Conservation (phyloP, 2,888 invertebrate genomes). For the Macrosoma leucophasiata region DNA sequence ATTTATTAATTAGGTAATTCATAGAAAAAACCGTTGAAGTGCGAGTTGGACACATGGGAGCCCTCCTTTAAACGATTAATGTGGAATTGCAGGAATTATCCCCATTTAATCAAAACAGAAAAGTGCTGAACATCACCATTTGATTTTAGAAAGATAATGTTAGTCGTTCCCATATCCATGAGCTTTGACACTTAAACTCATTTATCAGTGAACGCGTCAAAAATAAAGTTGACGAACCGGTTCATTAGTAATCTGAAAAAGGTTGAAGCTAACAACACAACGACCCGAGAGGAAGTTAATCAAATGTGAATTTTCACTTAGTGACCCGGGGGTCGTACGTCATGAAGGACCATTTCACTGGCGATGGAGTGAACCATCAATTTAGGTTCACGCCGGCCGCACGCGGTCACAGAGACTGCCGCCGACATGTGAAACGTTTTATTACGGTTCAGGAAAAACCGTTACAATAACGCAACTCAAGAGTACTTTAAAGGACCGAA, state of each 20-base stretch:
- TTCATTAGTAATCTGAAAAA: background rate
- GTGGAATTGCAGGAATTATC: too few relatives aligned
- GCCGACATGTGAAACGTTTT: slow-evolving; percentile 64
- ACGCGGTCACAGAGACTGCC: slow-evolving; percentile 51
- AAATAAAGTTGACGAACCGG: background rate
- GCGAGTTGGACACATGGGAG: too few relatives aligned
- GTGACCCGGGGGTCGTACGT: slow-evolving; percentile 58
- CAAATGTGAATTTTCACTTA: slow-evolving; percentile 68
- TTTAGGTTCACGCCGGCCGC: slow-evolving; percentile 65
- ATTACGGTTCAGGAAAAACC: slow-evolving; percentile 55
- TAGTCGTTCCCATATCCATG: background rate
- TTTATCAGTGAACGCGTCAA: background rate
- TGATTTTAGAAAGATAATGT: background rate
- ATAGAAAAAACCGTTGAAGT: too few relatives aligned
- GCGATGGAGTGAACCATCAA: slow-evolving; percentile 67
- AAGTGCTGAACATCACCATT: too few relatives aligned
- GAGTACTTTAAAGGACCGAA: too few relatives aligned
- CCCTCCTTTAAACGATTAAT: too few relatives aligned
- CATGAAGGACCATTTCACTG: slow-evolving; percentile 69
- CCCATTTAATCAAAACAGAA: background rate
- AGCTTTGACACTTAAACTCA: background rate
- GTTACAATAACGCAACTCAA: too few relatives aligned
- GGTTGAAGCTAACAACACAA: slow-evolving; percentile 19
- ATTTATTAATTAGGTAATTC: too few relatives aligned
- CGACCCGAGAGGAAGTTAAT: too few relatives aligned